These are phyloP conservation scores for Drosophila lutescens DNA, from an alignment of 2,888 invertebrate genomes.

Conservation along the genomic window DNA sequence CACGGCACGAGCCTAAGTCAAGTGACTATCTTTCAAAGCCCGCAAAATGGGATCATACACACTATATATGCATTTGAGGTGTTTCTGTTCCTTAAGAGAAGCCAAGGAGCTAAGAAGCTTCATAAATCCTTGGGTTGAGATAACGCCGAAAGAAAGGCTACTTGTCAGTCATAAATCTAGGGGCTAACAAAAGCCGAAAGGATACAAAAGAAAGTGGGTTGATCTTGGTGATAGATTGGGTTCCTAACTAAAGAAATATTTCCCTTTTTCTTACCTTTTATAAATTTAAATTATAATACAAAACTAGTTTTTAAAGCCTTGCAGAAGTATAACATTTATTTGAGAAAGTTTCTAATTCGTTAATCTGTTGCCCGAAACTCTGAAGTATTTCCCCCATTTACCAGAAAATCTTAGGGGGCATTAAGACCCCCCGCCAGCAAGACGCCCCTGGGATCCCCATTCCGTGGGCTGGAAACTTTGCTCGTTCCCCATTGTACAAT, in stretches of 20 bases:
- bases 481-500: conserved; percentile 16
- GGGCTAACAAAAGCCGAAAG: neutral
- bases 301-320: no score
- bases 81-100: neutral
- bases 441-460: neutral
- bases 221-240: conserved; percentile 4
- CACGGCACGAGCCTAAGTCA: conserved; percentile 27
- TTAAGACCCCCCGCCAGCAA: neutral
- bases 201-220: conserved; percentile 9
- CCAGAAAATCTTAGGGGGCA: neutral
- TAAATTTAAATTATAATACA: no score
- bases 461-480: neutral
- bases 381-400: neutral
- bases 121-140: conserved; percentile 1
- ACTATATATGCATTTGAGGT: neutral
- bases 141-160: neutral
- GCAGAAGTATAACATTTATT: neutral
- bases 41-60: conserved; percentile 14
- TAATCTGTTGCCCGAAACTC: neutral
- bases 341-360: neutral
- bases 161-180: neutral
- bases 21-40: conserved; percentile 22
- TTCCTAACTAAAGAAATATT: no score
- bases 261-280: no score
- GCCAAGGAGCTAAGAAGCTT: neutral